Percentiles rank a stretch among this genome's conserved stretches.
Evolutionary conservation across 2,797 vertebrate species (phyloP).

Genomic region (Parauchenoglanis punctatus): DNA sequence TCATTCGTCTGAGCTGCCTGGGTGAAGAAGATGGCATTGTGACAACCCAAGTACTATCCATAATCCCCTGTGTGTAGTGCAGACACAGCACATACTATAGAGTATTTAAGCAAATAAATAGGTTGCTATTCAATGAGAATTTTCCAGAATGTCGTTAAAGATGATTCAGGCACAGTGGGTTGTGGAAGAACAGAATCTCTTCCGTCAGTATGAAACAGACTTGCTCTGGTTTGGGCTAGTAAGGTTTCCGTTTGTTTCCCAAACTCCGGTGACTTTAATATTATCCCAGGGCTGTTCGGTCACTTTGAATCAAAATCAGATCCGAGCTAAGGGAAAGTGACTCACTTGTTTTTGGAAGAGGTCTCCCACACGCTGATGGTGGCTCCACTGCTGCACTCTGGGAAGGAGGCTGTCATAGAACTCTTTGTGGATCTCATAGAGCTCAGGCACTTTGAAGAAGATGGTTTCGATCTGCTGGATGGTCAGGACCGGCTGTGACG

Average conservation of each 20-base stretch:
- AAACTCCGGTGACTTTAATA: neutral
- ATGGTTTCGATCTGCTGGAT: slow-evolving; percentile 96
- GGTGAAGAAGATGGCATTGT: slow-evolving; percentile 69
- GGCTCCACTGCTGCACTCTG: slow-evolving; percentile 94
- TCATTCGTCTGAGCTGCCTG: slow-evolving; percentile 66
- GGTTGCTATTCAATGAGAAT: slow-evolving; percentile 64
- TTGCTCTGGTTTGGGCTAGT: neutral
- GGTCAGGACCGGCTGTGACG: slow-evolving; percentile 93
- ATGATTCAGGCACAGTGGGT: slow-evolving; percentile 13
- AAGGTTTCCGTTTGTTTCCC: neutral
- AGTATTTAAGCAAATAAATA: slow-evolving; percentile 64
- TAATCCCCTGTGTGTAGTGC: slow-evolving; percentile 44
- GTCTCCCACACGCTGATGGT: slow-evolving; percentile 94
- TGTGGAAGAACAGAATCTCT: neutral
- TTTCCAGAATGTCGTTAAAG: slow-evolving; percentile 52
- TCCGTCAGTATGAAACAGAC: neutral
- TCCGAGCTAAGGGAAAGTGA: slow-evolving; percentile 11
- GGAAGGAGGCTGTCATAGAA: slow-evolving; percentile 94
- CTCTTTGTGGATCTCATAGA: slow-evolving; percentile 96
- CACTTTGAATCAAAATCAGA: slow-evolving; percentile 6
- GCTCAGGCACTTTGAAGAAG: slow-evolving; percentile 99
- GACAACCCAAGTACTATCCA: slow-evolving; percentile 50
- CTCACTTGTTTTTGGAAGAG: slow-evolving; percentile 98
- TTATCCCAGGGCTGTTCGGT: neutral
- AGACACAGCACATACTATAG: slow-evolving; percentile 30